Evolutionary conservation across 2,113 vertebrate species (phyloP).

Genomic region (Protobothrops mucrosquamatus): DNA sequence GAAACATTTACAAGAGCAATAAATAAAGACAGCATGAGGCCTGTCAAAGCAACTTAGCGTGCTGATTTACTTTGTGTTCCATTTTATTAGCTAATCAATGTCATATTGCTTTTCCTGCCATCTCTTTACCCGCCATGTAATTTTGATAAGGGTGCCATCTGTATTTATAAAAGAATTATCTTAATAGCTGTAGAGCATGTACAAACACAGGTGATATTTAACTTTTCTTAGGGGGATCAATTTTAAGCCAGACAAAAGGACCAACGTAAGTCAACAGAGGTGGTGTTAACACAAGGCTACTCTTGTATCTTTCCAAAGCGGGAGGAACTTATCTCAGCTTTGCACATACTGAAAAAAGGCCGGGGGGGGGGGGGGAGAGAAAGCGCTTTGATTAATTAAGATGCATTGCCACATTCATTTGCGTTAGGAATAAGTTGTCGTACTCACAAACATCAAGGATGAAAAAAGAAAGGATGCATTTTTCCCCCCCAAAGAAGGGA

Average conservation of each 20-base stretch:
- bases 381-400: slow-evolving; percentile 58
- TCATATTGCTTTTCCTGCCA: slow-evolving; percentile 73
- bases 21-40: slow-evolving; percentile 66
- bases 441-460: slow-evolving; percentile 39
- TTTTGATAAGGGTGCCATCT: slow-evolving; percentile 81
- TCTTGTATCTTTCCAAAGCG: slow-evolving; percentile 33
- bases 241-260: slow-evolving; percentile 71
- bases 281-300: slow-evolving; percentile 57
- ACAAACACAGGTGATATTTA: slow-evolving; percentile 80
- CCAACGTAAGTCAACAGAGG: slow-evolving; percentile 68
- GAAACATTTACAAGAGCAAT: slow-evolving; percentile 67
- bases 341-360: slow-evolving; percentile 10
- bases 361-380: neutral
- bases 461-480: neutral
- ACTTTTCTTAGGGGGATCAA: slow-evolving; percentile 78
- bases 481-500: neutral
- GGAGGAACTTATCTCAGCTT: slow-evolving; percentile 37
- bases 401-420: slow-evolving; percentile 55
- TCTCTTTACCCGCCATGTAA: slow-evolving; percentile 75
- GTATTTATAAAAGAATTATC: slow-evolving; percentile 83
- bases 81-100: slow-evolving; percentile 74
- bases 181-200: slow-evolving; percentile 75
- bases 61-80: slow-evolving; percentile 58
- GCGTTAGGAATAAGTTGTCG: slow-evolving; percentile 38
- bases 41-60: slow-evolving; percentile 66